Evolutionary conservation across 2,797 vertebrate species (phyloP).

Genomic region (Cygnus olor): DNA sequence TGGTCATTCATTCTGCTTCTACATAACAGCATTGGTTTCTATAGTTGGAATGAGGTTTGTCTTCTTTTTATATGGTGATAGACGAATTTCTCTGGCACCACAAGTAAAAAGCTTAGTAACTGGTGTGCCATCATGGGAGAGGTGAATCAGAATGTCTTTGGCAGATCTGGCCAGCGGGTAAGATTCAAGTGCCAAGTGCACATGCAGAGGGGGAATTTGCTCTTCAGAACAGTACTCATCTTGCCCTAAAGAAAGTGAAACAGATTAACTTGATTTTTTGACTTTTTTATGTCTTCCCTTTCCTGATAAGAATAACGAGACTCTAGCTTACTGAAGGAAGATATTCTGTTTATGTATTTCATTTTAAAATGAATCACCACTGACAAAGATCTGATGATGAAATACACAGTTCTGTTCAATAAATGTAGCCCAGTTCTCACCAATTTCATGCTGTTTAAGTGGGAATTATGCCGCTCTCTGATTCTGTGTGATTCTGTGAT

Average conservation of each 20-base stretch:
- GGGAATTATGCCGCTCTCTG: not conserved
- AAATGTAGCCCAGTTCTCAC: not conserved
- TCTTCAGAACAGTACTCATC: not conserved
- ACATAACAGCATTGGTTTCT: not conserved
- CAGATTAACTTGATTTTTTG: not conserved
- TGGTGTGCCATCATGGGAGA: not conserved
- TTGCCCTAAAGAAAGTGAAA: rapidly evolving
- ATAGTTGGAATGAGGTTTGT: not conserved
- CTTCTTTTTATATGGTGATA: not conserved
- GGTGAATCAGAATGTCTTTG: not conserved
- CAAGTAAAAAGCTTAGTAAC: not conserved
- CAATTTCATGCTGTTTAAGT: not conserved
- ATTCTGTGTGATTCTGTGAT: not conserved
- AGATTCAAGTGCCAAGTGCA: not conserved
- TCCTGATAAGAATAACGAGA: not conserved
- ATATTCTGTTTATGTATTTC: not conserved
- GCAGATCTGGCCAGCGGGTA: not conserved
- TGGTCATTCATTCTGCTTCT: not conserved
- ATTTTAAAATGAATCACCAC: not conserved
- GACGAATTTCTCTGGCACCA: not conserved
- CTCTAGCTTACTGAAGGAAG: not conserved
- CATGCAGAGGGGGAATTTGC: not conserved
- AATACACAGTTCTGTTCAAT: not conserved
- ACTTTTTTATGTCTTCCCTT: not conserved
- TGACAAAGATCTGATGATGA: not conserved